Base-by-base conservation (phyloP, 1,140 invertebrate species). In the Drosophila bipectinata region DNA sequence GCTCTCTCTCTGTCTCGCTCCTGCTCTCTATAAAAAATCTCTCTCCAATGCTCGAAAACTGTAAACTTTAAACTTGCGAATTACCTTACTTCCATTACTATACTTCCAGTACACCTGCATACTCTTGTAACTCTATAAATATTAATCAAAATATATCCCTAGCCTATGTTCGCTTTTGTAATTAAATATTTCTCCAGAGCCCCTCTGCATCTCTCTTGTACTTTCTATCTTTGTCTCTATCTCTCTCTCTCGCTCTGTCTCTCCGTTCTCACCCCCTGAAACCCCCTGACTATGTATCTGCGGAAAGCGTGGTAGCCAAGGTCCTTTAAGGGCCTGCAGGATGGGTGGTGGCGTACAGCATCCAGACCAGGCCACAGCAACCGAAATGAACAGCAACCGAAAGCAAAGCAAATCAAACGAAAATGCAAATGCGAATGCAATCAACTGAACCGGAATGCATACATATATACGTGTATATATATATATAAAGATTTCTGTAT, bases 401-500 rank as follows among this genome's bases (percentile, higher is more conserved):
- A 60, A 73, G 79, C 51, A 84, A 61, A 67, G 34, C 64, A 66
- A 49, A 64, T 47, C 44, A 68, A 79, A 77, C 62, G 64, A 78
- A 76, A 63, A 52, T 39, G 57, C 54, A 62, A 49, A 67, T 71
- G 60, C 48, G 79, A 79, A 79, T 48, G 57, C 52, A 77, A 55
- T 39, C 51, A 78, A 66, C 51, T 39, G 45, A 77, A 76, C 62
- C 63, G 56, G 63, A 73, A 52, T 47, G 28, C 45, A 63, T 56
- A 30, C 26, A 64, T 56, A 53, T 71, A 78, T 59, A 60, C 44
- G 58, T 64, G 57, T 28, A 37, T 37, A 18, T 44, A 18, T 82
- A 51, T 69, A 78, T 69, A 78, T 78, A 62, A 71, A 89, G 90
- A 91, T 91, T 91, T 91, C 90, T 91, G 90, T 91, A 91, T 91